Evolutionary conservation across 2,888 invertebrate genomes (phyloP).

Genomic region (Diplolepis rosae): DNA sequence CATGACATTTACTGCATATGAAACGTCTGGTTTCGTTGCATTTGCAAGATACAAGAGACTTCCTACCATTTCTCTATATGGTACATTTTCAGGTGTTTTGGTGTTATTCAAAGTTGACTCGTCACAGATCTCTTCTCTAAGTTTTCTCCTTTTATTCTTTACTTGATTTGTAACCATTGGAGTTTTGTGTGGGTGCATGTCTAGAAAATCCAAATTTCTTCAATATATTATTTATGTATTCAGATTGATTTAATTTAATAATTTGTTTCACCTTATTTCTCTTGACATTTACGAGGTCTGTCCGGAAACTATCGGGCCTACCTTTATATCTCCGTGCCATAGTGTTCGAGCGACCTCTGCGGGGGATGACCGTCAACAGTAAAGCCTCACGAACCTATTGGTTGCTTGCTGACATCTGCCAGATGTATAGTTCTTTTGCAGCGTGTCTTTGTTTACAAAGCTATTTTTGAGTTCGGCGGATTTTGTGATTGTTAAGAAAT

Average conservation of each 20-base stretch:
- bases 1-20: slow-evolving; percentile 37
- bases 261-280: not conserved
- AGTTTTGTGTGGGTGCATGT: slow-evolving; percentile 8
- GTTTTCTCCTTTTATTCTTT: slow-evolving; percentile 24
- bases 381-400: no score
- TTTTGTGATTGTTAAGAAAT: no score
- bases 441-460: no score
- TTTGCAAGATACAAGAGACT: slow-evolving; percentile 48
- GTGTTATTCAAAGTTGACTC: not conserved
- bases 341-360: no score
- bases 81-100: not conserved
- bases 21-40: slow-evolving; percentile 37
- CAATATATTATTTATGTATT: not conserved
- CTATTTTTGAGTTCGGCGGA: no score
- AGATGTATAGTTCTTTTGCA: no score
- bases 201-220: not conserved
- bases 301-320: no score
- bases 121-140: not conserved
- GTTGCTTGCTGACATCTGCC: no score
- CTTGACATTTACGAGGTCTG: no score
- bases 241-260: not conserved
- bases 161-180: slow-evolving; percentile 42
- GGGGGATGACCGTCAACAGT: no score
- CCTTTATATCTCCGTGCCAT: no score
- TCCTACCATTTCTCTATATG: slow-evolving; percentile 47